Evolutionary conservation across 2,797 vertebrate genomes (phyloP).

Genomic region (Periophthalmus magnuspinnatus): DNA sequence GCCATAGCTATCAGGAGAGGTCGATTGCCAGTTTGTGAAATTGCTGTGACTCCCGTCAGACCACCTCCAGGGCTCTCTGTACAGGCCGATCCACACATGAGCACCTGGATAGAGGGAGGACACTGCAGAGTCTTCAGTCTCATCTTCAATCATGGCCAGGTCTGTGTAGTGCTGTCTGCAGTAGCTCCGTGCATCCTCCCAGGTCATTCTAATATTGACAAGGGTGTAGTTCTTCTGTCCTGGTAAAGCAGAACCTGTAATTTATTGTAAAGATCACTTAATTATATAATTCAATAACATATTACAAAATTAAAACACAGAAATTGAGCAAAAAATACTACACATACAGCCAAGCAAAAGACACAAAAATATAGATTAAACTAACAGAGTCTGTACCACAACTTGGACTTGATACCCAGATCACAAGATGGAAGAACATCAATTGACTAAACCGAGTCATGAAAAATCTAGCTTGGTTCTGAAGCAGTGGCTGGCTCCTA

Average conservation of each 20-base stretch:
- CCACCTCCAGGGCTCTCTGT: neutral
- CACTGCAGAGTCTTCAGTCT: neutral
- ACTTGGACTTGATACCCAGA: too few relatives aligned
- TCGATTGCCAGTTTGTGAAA: neutral
- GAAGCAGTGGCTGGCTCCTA: too few relatives aligned
- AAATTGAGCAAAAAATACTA: too few relatives aligned
- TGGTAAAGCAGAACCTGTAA: neutral
- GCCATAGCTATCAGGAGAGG: neutral
- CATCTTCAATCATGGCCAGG: neutral
- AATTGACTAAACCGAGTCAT: too few relatives aligned
- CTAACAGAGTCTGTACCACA: too few relatives aligned
- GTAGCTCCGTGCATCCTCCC: neutral
- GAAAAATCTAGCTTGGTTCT: too few relatives aligned
- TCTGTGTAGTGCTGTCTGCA: neutral
- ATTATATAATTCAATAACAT: too few relatives aligned
- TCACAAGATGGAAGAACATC: too few relatives aligned
- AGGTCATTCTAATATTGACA: neutral
- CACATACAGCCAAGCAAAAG: too few relatives aligned
- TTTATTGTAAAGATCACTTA: too few relatives aligned
- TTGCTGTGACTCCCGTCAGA: neutral
- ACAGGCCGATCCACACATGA: neutral
- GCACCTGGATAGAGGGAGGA: neutral
- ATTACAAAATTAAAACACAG: too few relatives aligned
- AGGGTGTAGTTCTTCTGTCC: neutral
- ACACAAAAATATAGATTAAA: too few relatives aligned